These are phyloP conservation scores for Datnioides undecimradiatus DNA, from an alignment of 2,113 vertebrate genomes.

Conservation along the genomic window DNA sequence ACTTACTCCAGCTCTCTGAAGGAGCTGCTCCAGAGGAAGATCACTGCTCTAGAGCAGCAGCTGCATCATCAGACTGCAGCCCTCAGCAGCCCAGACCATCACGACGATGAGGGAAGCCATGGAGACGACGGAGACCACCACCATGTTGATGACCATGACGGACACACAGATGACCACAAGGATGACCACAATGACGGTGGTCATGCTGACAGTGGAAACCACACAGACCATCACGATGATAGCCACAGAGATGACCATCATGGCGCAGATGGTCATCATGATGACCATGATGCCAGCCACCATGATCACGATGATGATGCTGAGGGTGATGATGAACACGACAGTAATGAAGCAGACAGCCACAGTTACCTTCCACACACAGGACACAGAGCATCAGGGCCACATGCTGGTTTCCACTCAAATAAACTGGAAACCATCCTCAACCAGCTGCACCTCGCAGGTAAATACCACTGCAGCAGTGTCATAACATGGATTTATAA, in stretches of 20 bases:
- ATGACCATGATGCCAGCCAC: not conserved
- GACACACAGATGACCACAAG: not conserved
- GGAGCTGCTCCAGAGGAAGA: slow-evolving; percentile 88
- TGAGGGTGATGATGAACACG: slow-evolving; percentile 43
- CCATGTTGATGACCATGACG: not conserved
- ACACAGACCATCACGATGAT: slow-evolving; percentile 1
- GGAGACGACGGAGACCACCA: slow-evolving; percentile 24
- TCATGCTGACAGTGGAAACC: not conserved
- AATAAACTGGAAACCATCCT: slow-evolving; percentile 82
- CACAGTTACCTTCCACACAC: slow-evolving; percentile 64
- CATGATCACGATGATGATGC: slow-evolving; percentile 26
- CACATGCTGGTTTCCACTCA: slow-evolving; percentile 54
- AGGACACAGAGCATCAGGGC: slow-evolving; percentile 59
- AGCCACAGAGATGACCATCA: slow-evolving; percentile 12
- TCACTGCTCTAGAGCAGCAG: slow-evolving; percentile 85
- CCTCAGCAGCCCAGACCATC: slow-evolving; percentile 41
- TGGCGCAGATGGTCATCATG: not conserved
- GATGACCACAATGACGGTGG: slow-evolving; percentile 13
- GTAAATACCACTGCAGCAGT: slow-evolving; percentile 31
- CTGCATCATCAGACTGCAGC: slow-evolving; percentile 70
- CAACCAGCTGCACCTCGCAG: slow-evolving; percentile 80
- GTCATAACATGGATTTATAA: not conserved
- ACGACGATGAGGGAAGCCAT: slow-evolving; percentile 46
- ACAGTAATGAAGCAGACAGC: slow-evolving; percentile 68
- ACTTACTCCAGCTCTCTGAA: slow-evolving; percentile 84